Base-by-base conservation (phyloP, 2,797 vertebrate species). In the Cirrhinus mrigala region DNA sequence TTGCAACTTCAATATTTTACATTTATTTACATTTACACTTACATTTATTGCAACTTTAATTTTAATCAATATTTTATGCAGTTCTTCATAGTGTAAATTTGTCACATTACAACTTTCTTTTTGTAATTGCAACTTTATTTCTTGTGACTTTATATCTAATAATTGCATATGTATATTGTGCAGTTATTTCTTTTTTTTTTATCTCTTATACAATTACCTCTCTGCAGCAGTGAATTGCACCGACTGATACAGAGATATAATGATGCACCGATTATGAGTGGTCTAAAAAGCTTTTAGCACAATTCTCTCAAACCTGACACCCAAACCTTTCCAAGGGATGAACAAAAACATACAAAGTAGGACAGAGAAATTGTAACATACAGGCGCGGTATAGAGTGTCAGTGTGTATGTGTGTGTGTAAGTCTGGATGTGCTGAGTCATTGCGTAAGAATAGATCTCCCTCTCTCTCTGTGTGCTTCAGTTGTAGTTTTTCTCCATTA, bases 351-450 rank as follows among this genome's bases (percentile, higher is more conserved):
- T 54, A 54, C 29, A 66, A 66, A 83, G 40, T n/a, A 27, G 40
- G 54, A 66, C 12, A 24, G 68, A 68, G 29, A 76, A 54, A 83
- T 66, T 83, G 82, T 52, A 75, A 83, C 0, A 22, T 83, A 44
- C 60, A 68, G 54, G n/a, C 33, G 16, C 46, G 40, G 82, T 37
- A 54, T 75, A 37, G 56, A 14, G 6, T 52, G 54, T 73, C 33
- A 22, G 37, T 73, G 80, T 82, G 81, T 60, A 27, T 79, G 27
- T 78, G 56, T 24, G 77, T 27, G 66, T 60, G 76, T 46, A 33
- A 69, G 74, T 56, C 66, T 56, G 70, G 54, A 77, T 52, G 69
- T 79, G 87, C 81, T 85, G 83, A 88, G 75, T 85, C 87, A 82
- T 64, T 85, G 79, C 79, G 24, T 62, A 81, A 74, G 83, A 73